Conservation (phyloP, 2,888 invertebrate species). For the Trissolcus japonicus region DNA sequence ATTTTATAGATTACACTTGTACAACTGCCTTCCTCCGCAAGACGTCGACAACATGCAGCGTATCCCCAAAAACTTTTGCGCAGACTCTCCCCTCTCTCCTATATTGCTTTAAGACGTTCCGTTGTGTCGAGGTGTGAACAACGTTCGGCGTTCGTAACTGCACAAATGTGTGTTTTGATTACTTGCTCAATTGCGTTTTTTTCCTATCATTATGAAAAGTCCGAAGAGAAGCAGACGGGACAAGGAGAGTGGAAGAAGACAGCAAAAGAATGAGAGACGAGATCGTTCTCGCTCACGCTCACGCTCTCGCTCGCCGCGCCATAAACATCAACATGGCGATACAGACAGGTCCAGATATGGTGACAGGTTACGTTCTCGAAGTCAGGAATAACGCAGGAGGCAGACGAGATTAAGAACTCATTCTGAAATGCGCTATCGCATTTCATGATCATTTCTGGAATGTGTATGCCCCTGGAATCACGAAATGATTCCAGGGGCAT, state of each 20-base stretch:
- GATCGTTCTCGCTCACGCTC: neutral
- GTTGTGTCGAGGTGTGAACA: slow-evolving; percentile 7
- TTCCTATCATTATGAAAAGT: neutral
- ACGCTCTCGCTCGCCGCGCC: neutral
- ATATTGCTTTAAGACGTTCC: neutral
- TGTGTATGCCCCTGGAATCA: too few species aligned
- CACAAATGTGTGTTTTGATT: neutral
- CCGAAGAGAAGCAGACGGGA: neutral
- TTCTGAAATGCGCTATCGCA: too few species aligned
- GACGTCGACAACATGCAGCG: slow-evolving; percentile 3
- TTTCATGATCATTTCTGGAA: too few species aligned
- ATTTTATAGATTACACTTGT: neutral
- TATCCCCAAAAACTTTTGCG: neutral
- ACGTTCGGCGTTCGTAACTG: neutral
- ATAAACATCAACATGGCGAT: neutral
- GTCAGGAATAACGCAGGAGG: neutral
- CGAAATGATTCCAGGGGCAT: neutral
- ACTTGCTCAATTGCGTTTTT: neutral
- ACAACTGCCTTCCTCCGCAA: slow-evolving; percentile 2
- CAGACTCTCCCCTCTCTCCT: neutral
- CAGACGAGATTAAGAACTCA: neutral
- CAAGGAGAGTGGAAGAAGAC: neutral
- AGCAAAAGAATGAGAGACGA: neutral
- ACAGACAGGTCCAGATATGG: too few species aligned
- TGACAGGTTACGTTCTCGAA: too few species aligned